Evolutionary conservation across 2,113 vertebrate species (phyloP), one percentile per base, ranked within the genome.

Genomic region (Lathamus discolor): DNA sequence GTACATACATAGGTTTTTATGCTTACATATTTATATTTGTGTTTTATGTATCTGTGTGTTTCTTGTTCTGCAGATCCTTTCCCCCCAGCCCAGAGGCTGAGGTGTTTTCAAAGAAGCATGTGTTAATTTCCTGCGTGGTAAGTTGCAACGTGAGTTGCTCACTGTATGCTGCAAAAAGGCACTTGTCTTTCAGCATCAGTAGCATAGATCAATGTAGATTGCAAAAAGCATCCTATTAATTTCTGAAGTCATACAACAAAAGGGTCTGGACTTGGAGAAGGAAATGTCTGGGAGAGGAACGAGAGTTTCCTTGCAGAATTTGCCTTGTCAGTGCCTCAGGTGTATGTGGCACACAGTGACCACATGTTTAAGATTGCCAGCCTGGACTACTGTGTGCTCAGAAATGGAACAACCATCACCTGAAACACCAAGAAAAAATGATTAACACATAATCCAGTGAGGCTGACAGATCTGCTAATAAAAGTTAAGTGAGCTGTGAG

Each of bases 261-360:
- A 80, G 24, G 5, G 48, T 68, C 64, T 64, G 39, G 27, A 55
- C 27, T 52, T 46, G n/a, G 37, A 33, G 37, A 64, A 16, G 43
- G 46, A 83, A 52, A 61, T 28, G 20, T 17, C 61, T 81, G 12
- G 54, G 51, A 63, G 27, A 52, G 49, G 35, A 74, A 88, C 0
- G 3, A 83, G 8, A 67, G 25, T 11, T 77, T 52, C 67, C 37
- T 86, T 92, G 7, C 28, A 92, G 55, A 3, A 28, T 63, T 54
- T 44, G 11, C 29, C 37, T 59, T 72, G 31, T 54, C 70, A 46
- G 15, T 35, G 23, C 14, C 3, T 10, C 2, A 0, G 11, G 24
- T 25, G 10, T 22, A 25, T 0, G 0, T 33, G n/a, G 29, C 43
- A 89, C 13, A 23, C 3, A 29, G n/a, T 11, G 17, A 35, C 29